Percentiles rank a stretch among this genome's conserved stretches.
Conservation (phyloP, 2,888 invertebrate species). For the Balanococcus diminutus region DNA sequence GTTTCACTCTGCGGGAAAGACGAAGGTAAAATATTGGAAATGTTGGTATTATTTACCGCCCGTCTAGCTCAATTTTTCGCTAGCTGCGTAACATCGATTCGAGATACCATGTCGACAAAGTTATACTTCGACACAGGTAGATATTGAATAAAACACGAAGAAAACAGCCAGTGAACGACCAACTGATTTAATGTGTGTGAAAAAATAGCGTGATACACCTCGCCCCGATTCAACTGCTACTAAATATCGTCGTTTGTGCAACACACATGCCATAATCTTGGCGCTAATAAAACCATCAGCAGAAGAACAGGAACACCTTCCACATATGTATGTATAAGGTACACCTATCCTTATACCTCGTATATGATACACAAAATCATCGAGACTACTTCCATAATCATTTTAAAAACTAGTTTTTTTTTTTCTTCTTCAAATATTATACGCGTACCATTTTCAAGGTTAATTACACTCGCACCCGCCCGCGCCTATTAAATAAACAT, state of each 20-base stretch:
- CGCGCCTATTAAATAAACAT: background rate
- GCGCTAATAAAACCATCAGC: background rate
- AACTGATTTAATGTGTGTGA: background rate
- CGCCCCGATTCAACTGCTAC: background rate
- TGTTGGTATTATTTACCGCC: no score
- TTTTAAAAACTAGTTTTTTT: constrained; percentile 9
- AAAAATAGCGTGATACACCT: background rate
- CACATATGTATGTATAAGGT: background rate
- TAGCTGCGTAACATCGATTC: background rate
- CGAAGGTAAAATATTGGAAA: background rate
- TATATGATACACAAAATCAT: background rate
- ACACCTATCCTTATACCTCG: no score
- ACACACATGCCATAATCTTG: background rate
- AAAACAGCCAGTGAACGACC: background rate
- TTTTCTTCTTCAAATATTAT: background rate
- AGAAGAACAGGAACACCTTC: background rate
- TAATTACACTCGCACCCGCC: background rate
- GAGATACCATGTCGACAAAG: background rate
- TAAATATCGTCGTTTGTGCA: background rate
- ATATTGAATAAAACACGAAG: no score
- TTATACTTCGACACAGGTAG: background rate
- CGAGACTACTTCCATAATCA: background rate
- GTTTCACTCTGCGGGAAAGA: no score
- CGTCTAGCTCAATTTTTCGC: background rate
- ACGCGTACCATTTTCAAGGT: constrained; percentile 8